Conservation (phyloP, 2,113 vertebrate species). For the Tachycineta bicolor region DNA sequence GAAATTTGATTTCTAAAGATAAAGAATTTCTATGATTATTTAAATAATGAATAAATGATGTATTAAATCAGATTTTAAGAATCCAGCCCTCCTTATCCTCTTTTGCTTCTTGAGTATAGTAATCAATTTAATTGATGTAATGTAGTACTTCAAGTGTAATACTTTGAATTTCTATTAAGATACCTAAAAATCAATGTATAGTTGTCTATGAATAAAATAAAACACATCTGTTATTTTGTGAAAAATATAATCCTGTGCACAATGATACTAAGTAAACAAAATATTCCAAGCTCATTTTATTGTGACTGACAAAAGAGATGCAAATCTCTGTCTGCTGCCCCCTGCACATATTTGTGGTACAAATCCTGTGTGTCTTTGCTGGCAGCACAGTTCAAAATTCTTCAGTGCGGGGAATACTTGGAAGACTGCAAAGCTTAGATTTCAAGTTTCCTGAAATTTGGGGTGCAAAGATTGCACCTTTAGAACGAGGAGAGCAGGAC, state of each 20-base stretch:
- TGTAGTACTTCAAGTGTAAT: neutral
- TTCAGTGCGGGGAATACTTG: neutral
- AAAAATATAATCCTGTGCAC: neutral
- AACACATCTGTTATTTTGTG: conserved; percentile 6
- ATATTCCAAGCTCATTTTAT: neutral
- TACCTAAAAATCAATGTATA: conserved; percentile 6
- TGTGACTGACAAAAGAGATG: conserved; percentile 18
- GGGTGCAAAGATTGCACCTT: neutral
- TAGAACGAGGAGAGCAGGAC: neutral
- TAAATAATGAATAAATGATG: neutral
- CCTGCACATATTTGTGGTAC: neutral
- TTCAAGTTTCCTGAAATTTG: neutral
- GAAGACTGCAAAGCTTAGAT: neutral
- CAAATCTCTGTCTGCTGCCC: neutral
- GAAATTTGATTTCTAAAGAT: neutral
- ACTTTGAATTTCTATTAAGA: neutral
- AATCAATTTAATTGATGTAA: neutral
- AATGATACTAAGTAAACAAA: conserved; percentile 36
- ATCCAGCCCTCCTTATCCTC: neutral
- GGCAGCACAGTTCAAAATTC: neutral
- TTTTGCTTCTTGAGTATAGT: neutral
- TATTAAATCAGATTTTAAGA: neutral
- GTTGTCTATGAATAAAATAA: neutral
- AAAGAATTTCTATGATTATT: neutral
- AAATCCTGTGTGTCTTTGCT: neutral